Percentiles rank a stretch among this genome's conserved stretches.
Evolutionary conservation across 2,797 vertebrate species (phyloP).

Genomic region (Rhinichthys osculus): DNA sequence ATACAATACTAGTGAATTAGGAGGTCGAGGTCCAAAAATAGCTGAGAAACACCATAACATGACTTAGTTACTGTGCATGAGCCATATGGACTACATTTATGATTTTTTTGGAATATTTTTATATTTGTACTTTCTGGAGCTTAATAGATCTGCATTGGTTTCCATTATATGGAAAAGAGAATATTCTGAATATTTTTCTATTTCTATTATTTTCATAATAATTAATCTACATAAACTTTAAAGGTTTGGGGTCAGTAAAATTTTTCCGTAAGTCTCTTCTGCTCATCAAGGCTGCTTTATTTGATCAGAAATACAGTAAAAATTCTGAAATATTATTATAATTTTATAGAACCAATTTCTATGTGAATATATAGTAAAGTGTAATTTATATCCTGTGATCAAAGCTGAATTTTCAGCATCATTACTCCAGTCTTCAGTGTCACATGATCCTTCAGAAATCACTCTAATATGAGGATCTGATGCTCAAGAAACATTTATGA

Average conservation of each 20-base stretch:
- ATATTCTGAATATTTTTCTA: not conserved
- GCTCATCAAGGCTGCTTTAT: not conserved
- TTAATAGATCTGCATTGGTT: not conserved
- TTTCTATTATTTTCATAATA: no score
- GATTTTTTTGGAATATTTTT: not conserved
- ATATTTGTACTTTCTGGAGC: not conserved
- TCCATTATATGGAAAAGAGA: not conserved
- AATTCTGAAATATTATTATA: not conserved
- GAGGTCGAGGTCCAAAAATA: not conserved
- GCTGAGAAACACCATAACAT: not conserved
- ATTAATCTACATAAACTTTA: not conserved
- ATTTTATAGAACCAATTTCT: not conserved
- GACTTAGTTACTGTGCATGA: not conserved
- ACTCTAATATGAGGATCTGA: not conserved
- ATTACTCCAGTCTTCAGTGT: slow-evolving; percentile 4
- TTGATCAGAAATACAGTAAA: not conserved
- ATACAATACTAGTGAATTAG: not conserved
- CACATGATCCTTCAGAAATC: slow-evolving; percentile 2
- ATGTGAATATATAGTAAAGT: accelerated
- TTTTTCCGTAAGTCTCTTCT: not conserved
- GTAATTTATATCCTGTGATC: not conserved
- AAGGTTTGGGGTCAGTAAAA: not conserved
- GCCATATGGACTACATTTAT: not conserved
- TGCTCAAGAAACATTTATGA: not conserved
- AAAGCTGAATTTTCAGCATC: not conserved